Evolutionary conservation across 2,113 vertebrate species (phyloP).

Genomic region (Leucopsar rothschildi): DNA sequence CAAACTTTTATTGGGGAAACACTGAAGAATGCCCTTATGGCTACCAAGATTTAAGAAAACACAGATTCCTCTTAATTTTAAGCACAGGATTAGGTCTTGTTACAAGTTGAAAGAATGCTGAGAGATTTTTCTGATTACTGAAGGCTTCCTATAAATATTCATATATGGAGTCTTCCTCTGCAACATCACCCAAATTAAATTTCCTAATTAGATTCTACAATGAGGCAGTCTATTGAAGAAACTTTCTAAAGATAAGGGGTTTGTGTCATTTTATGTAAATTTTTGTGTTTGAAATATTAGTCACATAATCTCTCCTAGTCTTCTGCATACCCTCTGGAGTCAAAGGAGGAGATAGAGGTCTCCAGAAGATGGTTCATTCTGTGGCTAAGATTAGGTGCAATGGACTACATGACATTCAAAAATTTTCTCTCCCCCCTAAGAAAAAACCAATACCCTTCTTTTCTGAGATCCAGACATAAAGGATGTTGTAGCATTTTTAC

Average conservation of each 20-base stretch:
- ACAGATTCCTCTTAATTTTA: neutral
- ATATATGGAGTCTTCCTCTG: neutral
- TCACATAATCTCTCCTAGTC: neutral
- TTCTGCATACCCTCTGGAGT: neutral
- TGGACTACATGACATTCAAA: neutral
- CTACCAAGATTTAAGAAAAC: neutral
- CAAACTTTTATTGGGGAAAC: neutral
- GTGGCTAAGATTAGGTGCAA: neutral
- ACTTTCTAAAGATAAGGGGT: neutral
- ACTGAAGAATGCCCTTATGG: neutral
- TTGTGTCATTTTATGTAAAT: neutral
- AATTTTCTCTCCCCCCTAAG: neutral
- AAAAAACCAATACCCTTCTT: neutral
- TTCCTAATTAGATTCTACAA: neutral
- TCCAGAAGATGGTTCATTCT: neutral
- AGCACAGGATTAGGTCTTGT: neutral
- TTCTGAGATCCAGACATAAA: neutral
- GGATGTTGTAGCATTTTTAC: neutral
- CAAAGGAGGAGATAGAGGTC: neutral
- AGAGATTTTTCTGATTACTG: neutral
- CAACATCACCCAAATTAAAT: neutral
- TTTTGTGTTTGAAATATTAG: neutral
- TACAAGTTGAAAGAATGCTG: neutral
- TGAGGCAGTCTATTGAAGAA: neutral
- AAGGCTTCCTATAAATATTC: conserved; percentile 15